Evolutionary conservation across 2,113 vertebrate genomes (phyloP), one percentile per base, ranked within the genome.

Genomic region (Seriola quinqueradiata): DNA sequence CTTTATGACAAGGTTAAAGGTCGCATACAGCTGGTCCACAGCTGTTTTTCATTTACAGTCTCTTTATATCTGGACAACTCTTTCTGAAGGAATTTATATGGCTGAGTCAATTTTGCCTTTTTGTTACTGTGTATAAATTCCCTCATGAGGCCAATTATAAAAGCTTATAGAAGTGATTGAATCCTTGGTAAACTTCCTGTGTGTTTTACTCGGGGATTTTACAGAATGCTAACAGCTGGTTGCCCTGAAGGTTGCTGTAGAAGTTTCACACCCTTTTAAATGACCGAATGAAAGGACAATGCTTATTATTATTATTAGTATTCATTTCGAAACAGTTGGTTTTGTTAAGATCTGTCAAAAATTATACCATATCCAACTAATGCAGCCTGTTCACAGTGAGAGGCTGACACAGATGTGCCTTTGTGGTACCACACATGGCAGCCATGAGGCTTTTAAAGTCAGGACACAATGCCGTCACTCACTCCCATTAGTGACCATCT

Each of bases 1-100:
- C 59, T 90, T 89, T 86, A 92, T 87, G 81, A 68, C 40, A 66
- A 81, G 88, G 81, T 86, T 75, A 93, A 92, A 92, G 88, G 87
- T 88, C 28, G 54, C 46, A n/a, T 82, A 81, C 85, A 88, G 84
- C 88, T 92, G 82, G 67, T 59, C 63, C 44, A n/a, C 92, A 89
- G 84, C 84, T 89, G 92, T 74, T 88, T 79, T 80, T 76, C 36
- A 91, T 88, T 76, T 54, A 76, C 28, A 81, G 28, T 80, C 46
- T 61, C 44, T 81, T 59, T 79, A 75, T 84, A 68, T 79, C 65
- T 61, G 70, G 70, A 69, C 17, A 50, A 7, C 40, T 61, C 79
- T 38, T 75, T 82, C 61, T 52, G 69, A 87, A 78, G 58, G 68
- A 80, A 82, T 75, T 86, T 85, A 81, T 75, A 65, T 59, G 63